phyloP scores from a whole-genome alignment of 92 coral and sea anemone genomes.

The Actinernus sp. region DNA sequence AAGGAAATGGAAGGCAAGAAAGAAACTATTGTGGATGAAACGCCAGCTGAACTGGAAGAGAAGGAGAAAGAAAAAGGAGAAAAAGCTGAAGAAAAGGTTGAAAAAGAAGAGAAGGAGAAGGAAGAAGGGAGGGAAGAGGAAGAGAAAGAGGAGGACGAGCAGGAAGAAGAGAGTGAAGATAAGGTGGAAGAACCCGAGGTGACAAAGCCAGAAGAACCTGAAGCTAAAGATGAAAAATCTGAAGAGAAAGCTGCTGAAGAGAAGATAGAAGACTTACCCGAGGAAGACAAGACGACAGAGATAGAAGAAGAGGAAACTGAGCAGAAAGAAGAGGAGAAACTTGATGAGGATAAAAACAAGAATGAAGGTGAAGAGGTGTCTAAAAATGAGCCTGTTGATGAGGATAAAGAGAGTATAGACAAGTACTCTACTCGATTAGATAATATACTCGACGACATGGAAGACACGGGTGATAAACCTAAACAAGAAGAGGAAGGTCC shows the following conservation, averaged over 20 bases:
- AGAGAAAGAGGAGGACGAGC: conserved; percentile 11
- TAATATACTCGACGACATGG: conserved; percentile 78
- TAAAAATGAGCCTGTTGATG: conserved; percentile 1
- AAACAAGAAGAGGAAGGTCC: conserved; percentile 2
- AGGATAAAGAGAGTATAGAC: conserved; percentile 37
- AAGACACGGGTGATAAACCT: conserved; percentile 28
- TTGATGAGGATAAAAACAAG: background rate
- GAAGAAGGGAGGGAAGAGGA: conserved; percentile 7
- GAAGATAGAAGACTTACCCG: background rate
- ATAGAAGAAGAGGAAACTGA: background rate
- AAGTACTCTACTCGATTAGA: conserved; percentile 92
- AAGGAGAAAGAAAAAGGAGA: conserved; percentile 8
- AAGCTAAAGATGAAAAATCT: conserved; percentile 1
- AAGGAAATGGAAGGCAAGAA: conserved; percentile 16
- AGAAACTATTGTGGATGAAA: conserved; percentile 1
- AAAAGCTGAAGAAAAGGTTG: conserved; percentile 6
- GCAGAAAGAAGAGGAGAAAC: background rate
- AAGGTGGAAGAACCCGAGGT: conserved; percentile 6
- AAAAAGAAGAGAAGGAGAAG: conserved; percentile 1
- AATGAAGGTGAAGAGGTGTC: background rate
- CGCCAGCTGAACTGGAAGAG: conserved; percentile 5
- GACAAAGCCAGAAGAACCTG: conserved; percentile 5
- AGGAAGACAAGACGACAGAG: background rate
- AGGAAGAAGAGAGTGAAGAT: background rate
- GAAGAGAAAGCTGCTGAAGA: background rate